Evolutionary conservation across 2,113 vertebrate species (phyloP).

Genomic region (Gopherus flavomarginatus): DNA sequence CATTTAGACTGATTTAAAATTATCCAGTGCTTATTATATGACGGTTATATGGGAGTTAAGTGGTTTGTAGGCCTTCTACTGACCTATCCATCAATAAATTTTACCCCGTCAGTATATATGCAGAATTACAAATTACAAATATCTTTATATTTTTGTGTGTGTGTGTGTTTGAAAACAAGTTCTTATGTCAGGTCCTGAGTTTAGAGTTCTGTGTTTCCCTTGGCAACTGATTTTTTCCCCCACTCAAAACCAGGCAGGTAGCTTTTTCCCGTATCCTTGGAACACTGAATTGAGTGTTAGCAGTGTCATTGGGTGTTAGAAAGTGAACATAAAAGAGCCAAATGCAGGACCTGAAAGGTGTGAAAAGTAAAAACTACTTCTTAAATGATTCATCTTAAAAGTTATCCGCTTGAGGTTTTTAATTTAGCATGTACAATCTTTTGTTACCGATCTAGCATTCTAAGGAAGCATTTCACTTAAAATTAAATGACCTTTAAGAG

Average conservation of each 20-base stretch:
- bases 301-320: not conserved
- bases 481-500: not conserved
- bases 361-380: not conserved
- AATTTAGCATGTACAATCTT: not conserved
- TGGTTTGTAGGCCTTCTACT: not conserved
- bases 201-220: conserved; percentile 20
- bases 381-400: not conserved
- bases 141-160: not conserved
- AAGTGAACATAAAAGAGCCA: not conserved
- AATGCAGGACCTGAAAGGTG: not conserved
- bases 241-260: conserved; percentile 20
- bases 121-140: not conserved
- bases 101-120: not conserved
- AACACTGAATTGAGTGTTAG: conserved; percentile 11
- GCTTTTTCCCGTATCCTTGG: not conserved
- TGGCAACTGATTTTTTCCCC: conserved; percentile 50
- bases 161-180: not conserved
- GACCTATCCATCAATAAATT: not conserved
- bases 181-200: not conserved
- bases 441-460: not conserved
- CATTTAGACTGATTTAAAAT: not conserved
- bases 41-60: not conserved
- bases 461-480: not conserved
- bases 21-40: not conserved
- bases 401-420: not conserved